Percentiles rank a stretch among this genome's conserved stretches.
These are phyloP conservation scores for Zingel zingel DNA, from an alignment of 2,113 vertebrate species.

Conservation along the genomic window DNA sequence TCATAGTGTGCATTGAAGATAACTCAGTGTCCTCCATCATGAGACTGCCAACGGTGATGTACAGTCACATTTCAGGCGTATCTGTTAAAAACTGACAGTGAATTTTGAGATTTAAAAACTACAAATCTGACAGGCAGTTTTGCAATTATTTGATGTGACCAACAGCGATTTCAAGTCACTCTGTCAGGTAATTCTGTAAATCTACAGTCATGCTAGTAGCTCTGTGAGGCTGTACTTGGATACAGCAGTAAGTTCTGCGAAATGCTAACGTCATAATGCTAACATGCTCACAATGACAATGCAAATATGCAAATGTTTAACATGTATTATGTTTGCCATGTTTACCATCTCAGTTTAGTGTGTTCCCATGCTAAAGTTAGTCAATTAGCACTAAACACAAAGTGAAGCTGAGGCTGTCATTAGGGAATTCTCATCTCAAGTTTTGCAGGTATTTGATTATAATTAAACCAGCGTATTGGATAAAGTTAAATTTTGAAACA, in stretches of 20 bases:
- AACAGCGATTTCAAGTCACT: not conserved
- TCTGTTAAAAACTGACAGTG: not conserved
- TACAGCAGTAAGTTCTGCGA: not conserved
- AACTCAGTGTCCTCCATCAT: constrained; percentile 8
- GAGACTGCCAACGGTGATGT: constrained; percentile 20
- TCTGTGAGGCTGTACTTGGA: not conserved
- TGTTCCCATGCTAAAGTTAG: not conserved
- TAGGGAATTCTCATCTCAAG: not conserved
- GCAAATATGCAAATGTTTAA: not conserved
- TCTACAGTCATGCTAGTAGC: not conserved
- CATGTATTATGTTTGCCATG: not conserved
- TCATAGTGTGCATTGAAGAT: constrained; percentile 2
- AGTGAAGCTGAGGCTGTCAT: not conserved
- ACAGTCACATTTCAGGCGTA: not conserved
- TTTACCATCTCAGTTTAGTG: not conserved
- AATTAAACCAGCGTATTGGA: not conserved
- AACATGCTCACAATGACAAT: constrained; percentile 1
- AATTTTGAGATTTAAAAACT: not conserved
- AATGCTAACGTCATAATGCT: not conserved
- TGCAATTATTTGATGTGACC: not conserved
- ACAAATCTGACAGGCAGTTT: not conserved
- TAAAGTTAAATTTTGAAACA: not conserved
- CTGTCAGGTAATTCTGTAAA: not conserved
- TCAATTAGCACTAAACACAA: not conserved
- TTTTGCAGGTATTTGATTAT: not conserved